Conservation (phyloP, 53 echinoderm and acorn worm genomes). For the Luidia sarsii region DNA sequence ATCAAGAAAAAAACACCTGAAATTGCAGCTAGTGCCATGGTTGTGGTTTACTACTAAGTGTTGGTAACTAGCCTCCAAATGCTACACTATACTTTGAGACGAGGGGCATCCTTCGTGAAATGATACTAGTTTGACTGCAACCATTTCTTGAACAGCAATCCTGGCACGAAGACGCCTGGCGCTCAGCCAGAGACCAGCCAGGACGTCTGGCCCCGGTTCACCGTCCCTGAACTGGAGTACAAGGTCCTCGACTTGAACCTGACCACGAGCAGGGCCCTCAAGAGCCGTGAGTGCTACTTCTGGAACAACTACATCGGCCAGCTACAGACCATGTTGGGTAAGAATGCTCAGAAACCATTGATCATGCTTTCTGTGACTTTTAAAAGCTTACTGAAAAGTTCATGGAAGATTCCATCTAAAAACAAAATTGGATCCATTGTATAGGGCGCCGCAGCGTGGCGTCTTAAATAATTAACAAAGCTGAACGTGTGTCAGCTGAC, state of each 20-base stretch:
- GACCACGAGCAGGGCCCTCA: slow-evolving; percentile 40
- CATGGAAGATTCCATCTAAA: too few species aligned
- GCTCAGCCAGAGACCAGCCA: neutral
- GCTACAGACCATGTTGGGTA: slow-evolving; percentile 45
- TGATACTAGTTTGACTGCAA: neutral
- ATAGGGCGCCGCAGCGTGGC: too few species aligned
- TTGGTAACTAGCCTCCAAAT: neutral
- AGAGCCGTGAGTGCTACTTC: slow-evolving; percentile 58
- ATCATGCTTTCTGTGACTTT: too few species aligned
- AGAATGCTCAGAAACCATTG: neutral
- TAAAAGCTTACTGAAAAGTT: too few species aligned
- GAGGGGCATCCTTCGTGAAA: too few species aligned
- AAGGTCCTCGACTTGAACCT: slow-evolving; percentile 19
- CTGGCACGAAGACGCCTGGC: slow-evolving; percentile 6
- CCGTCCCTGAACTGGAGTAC: slow-evolving; percentile 39
- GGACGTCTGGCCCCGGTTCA: slow-evolving; percentile 40
- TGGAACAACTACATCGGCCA: slow-evolving; percentile 52
- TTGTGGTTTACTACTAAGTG: neutral
- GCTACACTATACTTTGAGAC: too few species aligned
- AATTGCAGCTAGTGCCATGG: too few species aligned
- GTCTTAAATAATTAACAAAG: too few species aligned
- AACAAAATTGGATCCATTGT: neutral
- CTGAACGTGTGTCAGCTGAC: too few species aligned
- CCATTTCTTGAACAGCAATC: slow-evolving; percentile 24
- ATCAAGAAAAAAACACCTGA: too few species aligned